A percentile compares a stretch with the other conserved stretches of the same genome.
Evolutionary conservation across 2,888 invertebrate genomes (phyloP).

Genomic region (Zeuzera pyrina): DNA sequence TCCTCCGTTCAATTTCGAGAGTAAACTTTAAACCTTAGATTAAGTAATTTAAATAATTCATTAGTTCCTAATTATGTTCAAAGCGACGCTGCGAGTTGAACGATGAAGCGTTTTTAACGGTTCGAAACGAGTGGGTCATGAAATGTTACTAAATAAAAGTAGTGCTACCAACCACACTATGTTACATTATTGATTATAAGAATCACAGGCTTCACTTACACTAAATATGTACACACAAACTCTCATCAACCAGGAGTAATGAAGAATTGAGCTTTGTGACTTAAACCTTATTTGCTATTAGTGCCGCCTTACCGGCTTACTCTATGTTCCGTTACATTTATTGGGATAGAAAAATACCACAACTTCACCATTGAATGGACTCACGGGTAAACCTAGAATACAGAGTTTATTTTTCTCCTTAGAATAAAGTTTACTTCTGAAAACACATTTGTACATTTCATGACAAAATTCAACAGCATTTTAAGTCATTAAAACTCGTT

Average conservation of each 20-base stretch:
- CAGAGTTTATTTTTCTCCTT: conserved; percentile 58
- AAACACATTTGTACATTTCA: conserved; percentile 73
- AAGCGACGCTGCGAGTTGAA: too few species aligned
- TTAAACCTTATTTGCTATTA: conserved; percentile 41
- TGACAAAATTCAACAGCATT: conserved; percentile 71
- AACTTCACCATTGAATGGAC: conserved; percentile 63
- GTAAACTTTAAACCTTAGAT: background rate
- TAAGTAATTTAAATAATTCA: too few species aligned
- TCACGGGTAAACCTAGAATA: conserved; percentile 62
- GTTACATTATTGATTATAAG: conserved; percentile 48
- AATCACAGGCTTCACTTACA: conserved; percentile 66
- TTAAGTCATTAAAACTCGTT: conserved; percentile 52
- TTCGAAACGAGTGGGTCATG: conserved; percentile 17
- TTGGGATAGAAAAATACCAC: conserved; percentile 63
- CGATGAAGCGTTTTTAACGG: conserved; percentile 5
- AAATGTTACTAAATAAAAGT: conserved; percentile 28
- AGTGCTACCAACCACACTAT: conserved; percentile 43
- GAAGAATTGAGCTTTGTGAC: conserved; percentile 65
- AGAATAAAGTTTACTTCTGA: conserved; percentile 66
- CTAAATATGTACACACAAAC: conserved; percentile 70
- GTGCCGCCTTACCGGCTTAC: conserved; percentile 38
- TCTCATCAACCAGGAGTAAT: conserved; percentile 56
- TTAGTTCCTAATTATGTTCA: too few species aligned
- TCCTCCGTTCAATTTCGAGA: conserved; percentile 18
- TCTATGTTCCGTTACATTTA: conserved; percentile 25